These are phyloP conservation scores for Larimichthys polyactis DNA, from an alignment of 2,113 vertebrate species.

Conservation along the genomic window DNA sequence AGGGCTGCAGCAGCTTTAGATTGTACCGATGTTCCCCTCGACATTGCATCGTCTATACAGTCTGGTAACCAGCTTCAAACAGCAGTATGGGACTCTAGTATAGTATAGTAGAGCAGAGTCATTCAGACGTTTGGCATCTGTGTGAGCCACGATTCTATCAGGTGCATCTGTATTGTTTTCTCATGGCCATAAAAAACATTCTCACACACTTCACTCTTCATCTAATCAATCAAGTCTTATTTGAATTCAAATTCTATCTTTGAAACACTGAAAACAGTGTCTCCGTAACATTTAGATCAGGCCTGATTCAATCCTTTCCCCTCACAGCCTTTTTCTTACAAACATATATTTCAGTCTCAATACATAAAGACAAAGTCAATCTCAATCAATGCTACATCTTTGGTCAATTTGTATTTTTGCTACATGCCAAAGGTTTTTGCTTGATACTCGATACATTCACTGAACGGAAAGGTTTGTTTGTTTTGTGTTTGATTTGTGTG, in stretches of 20 bases:
- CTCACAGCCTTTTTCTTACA: neutral
- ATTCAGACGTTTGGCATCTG: neutral
- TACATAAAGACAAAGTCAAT: conserved; percentile 5
- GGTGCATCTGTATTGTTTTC: neutral
- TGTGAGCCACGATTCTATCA: neutral
- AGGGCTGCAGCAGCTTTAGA: neutral
- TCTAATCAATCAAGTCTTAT: neutral
- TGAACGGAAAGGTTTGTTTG: conserved; percentile 37
- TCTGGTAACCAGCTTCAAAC: neutral
- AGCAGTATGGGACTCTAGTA: neutral
- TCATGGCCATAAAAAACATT: neutral
- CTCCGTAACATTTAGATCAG: conserved; percentile 3
- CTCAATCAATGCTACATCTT: conserved; percentile 43
- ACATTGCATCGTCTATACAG: neutral
- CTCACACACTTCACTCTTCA: neutral
- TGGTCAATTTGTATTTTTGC: conserved; percentile 60
- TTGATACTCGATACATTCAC: conserved; percentile 45
- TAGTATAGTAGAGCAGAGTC: neutral
- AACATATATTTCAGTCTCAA: conserved; percentile 6
- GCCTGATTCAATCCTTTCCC: neutral
- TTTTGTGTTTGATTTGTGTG: conserved; percentile 23
- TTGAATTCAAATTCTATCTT: neutral
- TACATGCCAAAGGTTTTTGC: conserved; percentile 39
- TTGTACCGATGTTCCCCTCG: neutral
- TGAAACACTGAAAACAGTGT: neutral